A percentile compares a stretch with the other conserved stretches of the same genome.
Conservation (phyloP, 92 coral and sea anemone species). For the Ricordea florida region DNA sequence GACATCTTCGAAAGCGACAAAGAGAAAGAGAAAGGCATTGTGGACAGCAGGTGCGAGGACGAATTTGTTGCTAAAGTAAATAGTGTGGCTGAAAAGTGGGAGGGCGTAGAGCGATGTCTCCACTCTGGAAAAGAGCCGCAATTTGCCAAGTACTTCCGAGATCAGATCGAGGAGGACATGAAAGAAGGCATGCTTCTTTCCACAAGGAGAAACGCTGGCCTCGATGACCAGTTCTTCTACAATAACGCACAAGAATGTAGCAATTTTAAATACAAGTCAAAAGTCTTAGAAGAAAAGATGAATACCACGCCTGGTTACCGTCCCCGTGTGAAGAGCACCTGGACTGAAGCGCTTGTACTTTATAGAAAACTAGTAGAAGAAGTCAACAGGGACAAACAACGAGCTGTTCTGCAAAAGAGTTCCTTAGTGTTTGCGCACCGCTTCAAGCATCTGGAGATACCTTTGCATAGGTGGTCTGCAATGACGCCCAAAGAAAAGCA, state of each 20-base stretch:
- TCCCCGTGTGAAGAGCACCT: constrained; percentile 40
- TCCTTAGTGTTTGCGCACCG: constrained; percentile 1
- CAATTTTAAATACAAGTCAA: constrained; percentile 29
- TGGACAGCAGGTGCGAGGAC: constrained; percentile 5
- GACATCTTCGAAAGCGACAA: constrained; percentile 40
- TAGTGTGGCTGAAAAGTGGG: constrained; percentile 8
- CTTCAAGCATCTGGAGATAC: constrained; percentile 2
- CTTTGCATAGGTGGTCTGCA: background rate
- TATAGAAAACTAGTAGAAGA: constrained; percentile 20
- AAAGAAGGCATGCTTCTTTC: constrained; percentile 26
- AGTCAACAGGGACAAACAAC: constrained; percentile 15
- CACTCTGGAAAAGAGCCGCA: background rate
- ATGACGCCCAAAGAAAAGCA: constrained; percentile 2
- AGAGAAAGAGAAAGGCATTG: constrained; percentile 4
- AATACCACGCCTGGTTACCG: constrained; percentile 15
- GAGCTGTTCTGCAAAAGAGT: constrained; percentile 23
- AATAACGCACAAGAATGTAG: constrained; percentile 34
- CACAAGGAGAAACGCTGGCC: constrained; percentile 8
- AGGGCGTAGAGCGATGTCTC: background rate
- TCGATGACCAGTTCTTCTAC: constrained; percentile 39
- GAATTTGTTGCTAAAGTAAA: constrained; percentile 8
- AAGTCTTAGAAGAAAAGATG: constrained; percentile 27
- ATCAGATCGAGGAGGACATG: constrained; percentile 19
- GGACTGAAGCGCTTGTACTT: constrained; percentile 27
- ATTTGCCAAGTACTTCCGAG: constrained; percentile 3